Evolutionary conservation across 2,888 invertebrate species (phyloP).

Genomic region (Apodemia hepburni): DNA sequence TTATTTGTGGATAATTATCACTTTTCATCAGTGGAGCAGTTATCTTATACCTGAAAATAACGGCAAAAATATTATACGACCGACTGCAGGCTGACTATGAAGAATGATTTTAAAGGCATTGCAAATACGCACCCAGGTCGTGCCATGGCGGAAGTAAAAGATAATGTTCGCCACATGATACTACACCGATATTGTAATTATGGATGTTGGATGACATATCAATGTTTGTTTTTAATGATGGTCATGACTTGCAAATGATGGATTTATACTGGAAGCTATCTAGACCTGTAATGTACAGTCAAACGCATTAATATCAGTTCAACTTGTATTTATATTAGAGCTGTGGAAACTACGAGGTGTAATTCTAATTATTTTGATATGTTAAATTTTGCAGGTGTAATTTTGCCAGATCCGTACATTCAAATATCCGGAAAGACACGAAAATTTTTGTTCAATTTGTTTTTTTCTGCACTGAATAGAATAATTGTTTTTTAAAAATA

Average conservation of each 20-base stretch:
- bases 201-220: slow-evolving; percentile 15
- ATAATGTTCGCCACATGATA: slow-evolving; percentile 9
- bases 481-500: no score
- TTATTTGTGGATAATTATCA: no score
- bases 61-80: neutral
- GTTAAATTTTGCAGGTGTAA: no score
- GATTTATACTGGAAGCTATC: neutral
- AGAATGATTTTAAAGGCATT: neutral
- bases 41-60: no score
- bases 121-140: slow-evolving; percentile 7
- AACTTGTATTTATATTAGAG: neutral
- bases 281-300: slow-evolving; percentile 2
- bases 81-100: neutral
- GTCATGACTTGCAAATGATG: slow-evolving; percentile 7
- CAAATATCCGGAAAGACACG: no score
- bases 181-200: slow-evolving; percentile 10
- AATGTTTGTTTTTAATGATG: slow-evolving; percentile 14
- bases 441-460: no score
- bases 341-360: no score
- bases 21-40: no score
- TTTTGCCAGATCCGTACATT: no score
- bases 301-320: neutral
- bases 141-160: slow-evolving; percentile 11
- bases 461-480: no score
- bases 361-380: no score